A percentile compares a stretch with the other conserved stretches of the same genome.
These are phyloP conservation scores for Pyxicephalus adspersus DNA, from an alignment of 2,113 vertebrate genomes.

Conservation along the genomic window DNA sequence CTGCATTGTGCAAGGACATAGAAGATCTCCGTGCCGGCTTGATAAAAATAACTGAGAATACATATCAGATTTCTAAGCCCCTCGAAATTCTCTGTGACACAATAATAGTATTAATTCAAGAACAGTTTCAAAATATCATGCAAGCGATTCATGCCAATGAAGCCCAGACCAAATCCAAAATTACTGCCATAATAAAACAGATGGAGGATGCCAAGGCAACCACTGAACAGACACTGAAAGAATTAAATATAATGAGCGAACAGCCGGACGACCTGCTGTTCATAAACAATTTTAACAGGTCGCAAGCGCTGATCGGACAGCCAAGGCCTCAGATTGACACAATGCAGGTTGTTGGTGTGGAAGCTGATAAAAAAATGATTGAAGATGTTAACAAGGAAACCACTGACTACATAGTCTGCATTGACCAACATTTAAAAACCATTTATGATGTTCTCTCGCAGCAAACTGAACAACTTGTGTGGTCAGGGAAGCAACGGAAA, in stretches of 20 bases:
- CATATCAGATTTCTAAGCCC: not conserved
- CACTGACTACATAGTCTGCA: not conserved
- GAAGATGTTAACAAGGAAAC: not conserved
- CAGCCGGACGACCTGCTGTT: not conserved
- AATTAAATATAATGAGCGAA: not conserved
- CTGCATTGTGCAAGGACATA: not conserved
- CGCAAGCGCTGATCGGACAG: not conserved
- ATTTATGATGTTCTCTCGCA: not conserved
- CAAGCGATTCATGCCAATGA: not conserved
- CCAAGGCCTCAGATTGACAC: not conserved
- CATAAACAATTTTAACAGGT: not conserved
- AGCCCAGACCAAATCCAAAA: not conserved
- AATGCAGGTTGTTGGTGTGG: not conserved
- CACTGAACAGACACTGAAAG: not conserved
- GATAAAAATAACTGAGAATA: not conserved
- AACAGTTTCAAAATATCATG: not conserved
- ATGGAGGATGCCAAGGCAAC: conserved; percentile 5
- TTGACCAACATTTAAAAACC: not conserved
- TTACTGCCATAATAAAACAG: not conserved
- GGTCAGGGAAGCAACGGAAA: not conserved
- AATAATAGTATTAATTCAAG: not conserved
- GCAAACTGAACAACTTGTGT: not conserved
- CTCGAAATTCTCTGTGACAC: not conserved
- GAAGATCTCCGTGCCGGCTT: not conserved
- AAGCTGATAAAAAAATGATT: not conserved